phyloP scores from a whole-genome alignment of 2,797 vertebrate species.

The Simalia tracyae region DNA sequence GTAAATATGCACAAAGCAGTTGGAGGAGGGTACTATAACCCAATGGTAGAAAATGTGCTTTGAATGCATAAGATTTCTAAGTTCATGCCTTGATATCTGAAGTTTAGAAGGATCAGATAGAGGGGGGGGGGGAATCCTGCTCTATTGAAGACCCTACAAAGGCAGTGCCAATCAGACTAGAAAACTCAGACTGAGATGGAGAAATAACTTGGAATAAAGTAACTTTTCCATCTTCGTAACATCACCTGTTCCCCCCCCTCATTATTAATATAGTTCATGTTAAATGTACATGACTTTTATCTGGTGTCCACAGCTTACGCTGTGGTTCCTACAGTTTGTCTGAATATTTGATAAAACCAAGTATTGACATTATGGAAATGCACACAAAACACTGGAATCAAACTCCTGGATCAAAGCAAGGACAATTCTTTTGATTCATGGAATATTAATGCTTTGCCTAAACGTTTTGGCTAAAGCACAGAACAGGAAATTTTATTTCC shows the following conservation, averaged over 20 bases:
- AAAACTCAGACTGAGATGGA: background rate
- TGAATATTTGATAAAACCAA: background rate
- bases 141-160: background rate
- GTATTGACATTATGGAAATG: background rate
- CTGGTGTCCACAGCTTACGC: background rate
- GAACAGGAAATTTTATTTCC: background rate
- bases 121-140: background rate
- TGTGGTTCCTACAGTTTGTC: background rate
- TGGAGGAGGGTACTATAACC: background rate
- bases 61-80: background rate
- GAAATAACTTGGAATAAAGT: background rate
- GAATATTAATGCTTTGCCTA: background rate
- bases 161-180: background rate
- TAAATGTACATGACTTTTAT: background rate
- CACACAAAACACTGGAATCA: background rate
- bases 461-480: background rate
- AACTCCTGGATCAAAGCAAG: background rate
- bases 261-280: background rate
- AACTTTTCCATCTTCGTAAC: background rate
- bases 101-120: background rate
- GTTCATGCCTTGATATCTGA: background rate
- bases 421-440: background rate
- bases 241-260: background rate
- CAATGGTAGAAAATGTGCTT: background rate
- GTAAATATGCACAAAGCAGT: background rate